Conservation (phyloP, 1,140 invertebrate species). For the Dolichoris vasculosae region DNA sequence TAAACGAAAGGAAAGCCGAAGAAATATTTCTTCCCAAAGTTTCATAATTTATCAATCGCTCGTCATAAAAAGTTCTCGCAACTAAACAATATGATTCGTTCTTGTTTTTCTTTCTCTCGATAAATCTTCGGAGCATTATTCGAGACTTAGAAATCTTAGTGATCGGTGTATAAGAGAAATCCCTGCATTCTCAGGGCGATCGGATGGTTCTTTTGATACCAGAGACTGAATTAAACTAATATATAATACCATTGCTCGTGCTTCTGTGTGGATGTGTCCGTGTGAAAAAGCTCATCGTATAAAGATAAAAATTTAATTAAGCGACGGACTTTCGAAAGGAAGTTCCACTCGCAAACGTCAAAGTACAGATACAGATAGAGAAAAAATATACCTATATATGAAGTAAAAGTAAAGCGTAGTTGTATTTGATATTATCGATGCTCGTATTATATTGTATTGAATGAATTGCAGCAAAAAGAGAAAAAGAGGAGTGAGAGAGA, state of each 20-base stretch:
- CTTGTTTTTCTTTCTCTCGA: conserved; percentile 49
- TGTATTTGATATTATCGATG: conserved; percentile 52
- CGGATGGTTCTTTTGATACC: conserved; percentile 51
- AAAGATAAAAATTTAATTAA: conserved; percentile 14
- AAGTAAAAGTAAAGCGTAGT: conserved; percentile 45
- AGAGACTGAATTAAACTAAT: conserved; percentile 51
- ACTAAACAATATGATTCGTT: background rate
- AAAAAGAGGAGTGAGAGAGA: conserved; percentile 31
- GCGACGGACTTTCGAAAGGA: conserved; percentile 11
- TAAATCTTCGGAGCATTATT: conserved; percentile 3
- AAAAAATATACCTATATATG: conserved; percentile 39
- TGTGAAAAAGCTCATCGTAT: conserved; percentile 38
- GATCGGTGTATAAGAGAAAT: conserved; percentile 40
- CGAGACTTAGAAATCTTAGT: conserved; percentile 17
- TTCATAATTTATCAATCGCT: background rate
- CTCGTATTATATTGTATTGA: conserved; percentile 47
- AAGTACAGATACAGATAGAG: conserved; percentile 34
- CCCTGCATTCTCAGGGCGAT: conserved; percentile 40
- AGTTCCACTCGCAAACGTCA: conserved; percentile 28
- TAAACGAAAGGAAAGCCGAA: background rate
- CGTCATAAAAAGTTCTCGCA: background rate
- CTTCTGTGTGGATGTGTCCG: conserved; percentile 51
- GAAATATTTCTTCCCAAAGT: background rate
- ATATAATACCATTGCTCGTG: conserved; percentile 46
- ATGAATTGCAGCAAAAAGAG: conserved; percentile 46